These are phyloP conservation scores for Tetragnatha versicolor DNA, from an alignment of 1,140 invertebrate genomes.

Conservation along the genomic window DNA sequence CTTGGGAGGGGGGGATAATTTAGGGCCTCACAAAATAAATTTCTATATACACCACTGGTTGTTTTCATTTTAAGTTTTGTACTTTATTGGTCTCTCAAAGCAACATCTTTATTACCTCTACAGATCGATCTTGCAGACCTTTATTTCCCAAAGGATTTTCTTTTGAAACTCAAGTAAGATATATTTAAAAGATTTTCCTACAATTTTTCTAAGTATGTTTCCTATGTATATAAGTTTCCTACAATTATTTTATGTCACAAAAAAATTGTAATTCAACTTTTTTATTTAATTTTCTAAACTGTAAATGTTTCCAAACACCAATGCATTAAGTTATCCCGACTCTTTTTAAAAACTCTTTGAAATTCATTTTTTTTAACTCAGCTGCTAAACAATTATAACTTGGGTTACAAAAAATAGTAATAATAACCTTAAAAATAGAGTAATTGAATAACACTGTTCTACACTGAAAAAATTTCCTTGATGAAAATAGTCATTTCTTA, in stretches of 20 bases:
- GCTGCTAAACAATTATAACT: too few species aligned
- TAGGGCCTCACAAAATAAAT: too few species aligned
- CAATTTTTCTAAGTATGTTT: not conserved
- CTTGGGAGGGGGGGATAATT: too few species aligned
- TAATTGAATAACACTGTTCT: too few species aligned
- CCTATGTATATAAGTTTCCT: not conserved
- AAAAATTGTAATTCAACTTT: not conserved
- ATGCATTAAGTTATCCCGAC: not conserved
- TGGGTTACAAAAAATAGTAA: too few species aligned
- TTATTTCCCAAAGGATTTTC: slow-evolving; percentile 81
- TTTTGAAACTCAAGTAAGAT: slow-evolving; percentile 81
- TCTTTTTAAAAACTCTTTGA: too few species aligned
- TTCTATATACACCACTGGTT: not conserved
- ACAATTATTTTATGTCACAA: not conserved
- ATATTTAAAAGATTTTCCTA: not conserved
- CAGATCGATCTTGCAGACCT: slow-evolving; percentile 86
- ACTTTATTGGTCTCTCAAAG: not conserved
- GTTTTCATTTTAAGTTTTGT: not conserved
- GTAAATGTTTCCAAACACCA: not conserved
- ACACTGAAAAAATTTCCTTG: too few species aligned
- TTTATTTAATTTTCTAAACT: not conserved
- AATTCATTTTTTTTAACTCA: too few species aligned
- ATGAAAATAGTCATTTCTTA: too few species aligned
- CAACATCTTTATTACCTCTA: not conserved
- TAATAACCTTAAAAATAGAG: too few species aligned